Base-by-base conservation (phyloP, 1,140 invertebrate species). In the Drosophila prosaltans region DNA sequence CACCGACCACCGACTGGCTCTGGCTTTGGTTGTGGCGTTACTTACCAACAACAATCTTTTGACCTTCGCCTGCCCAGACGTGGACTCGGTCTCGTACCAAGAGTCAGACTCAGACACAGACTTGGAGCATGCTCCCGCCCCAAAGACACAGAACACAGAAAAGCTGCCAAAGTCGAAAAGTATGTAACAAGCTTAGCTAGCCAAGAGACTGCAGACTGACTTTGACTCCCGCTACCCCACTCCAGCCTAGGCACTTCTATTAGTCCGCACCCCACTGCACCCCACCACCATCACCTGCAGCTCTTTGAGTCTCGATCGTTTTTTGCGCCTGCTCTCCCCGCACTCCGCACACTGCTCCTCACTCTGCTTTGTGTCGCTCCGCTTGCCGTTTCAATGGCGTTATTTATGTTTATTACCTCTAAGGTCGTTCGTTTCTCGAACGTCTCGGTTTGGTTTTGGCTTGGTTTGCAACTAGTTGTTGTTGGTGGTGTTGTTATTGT, bases 391-490 rank as follows among this genome's bases (percentile, higher is more conserved):
- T 91, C 88, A 90, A 90, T 90, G 88, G 80, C 88, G 88, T 90
- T 91, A 90, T 90, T 90, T 90, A 90, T 90, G 88, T 90, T 90
- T 90, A 90, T 90, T 90, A 90, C 88, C 88, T 91, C 88, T 90
- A 90, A 90, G 88, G 88, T 90, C 88, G 88, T 90, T 90, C 88
- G 88, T 90, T 91, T 81, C 88, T 90, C 80, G 86, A 59, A 71
- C 71, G 81, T 43, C 30, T 30, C 55, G n/a, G 24, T 24, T 21
- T 11, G 26, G 55, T 21, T 24, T 21, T 24, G 73, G 70, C 73
- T 78, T 78, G 57, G 74, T 61, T 81, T 26, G 75, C 75, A 80
- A 81, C 69, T 79, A 68, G 73, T 83, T 81, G 68, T 39, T 61
- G 70, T 75, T 64, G 61, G 54, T 39, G 65, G 59, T 65, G 65